These are phyloP conservation scores for Pogonomyrmex californicus DNA, from an alignment of 1,140 invertebrate genomes.

Conservation along the genomic window DNA sequence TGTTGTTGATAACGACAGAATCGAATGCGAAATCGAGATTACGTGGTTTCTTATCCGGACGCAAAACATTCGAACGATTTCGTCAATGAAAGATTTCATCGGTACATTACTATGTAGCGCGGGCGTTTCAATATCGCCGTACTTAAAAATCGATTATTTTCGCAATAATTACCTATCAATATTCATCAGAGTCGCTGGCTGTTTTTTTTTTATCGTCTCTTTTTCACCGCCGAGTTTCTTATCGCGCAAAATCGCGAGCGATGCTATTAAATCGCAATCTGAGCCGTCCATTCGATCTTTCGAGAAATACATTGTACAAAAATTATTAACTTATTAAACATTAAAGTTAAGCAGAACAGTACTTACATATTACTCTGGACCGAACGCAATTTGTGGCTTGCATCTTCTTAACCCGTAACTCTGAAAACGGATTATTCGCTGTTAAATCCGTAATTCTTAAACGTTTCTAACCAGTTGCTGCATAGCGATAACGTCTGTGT, in stretches of 20 bases:
- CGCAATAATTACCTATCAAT: not conserved
- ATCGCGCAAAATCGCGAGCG: not conserved
- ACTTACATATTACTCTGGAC: not conserved
- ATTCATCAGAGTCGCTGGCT: not conserved
- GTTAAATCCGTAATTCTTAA: conserved; percentile 12
- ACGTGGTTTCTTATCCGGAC: not conserved
- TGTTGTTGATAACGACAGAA: conserved; percentile 28
- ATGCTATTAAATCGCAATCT: not conserved
- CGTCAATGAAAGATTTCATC: not conserved
- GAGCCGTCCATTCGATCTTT: conserved; percentile 37
- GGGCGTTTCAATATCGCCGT: not conserved
- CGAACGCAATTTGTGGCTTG: conserved; percentile 9
- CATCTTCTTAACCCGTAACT: conserved; percentile 28
- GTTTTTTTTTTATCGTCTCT: too few species aligned
- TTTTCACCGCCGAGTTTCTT: not conserved
- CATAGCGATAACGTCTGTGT: not conserved
- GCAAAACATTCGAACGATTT: not conserved
- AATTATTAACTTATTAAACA: conserved; percentile 13
- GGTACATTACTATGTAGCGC: not conserved
- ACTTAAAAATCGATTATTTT: not conserved
- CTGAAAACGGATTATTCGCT: not conserved
- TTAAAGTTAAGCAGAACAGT: not conserved
- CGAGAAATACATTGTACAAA: not conserved
- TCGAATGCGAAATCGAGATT: conserved; percentile 35
- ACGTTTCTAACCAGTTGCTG: conserved; percentile 33